A percentile compares a stretch with the other conserved stretches of the same genome.
Evolutionary conservation across 2,113 vertebrate species (phyloP).

Genomic region (Psittacula cyanocephala): DNA sequence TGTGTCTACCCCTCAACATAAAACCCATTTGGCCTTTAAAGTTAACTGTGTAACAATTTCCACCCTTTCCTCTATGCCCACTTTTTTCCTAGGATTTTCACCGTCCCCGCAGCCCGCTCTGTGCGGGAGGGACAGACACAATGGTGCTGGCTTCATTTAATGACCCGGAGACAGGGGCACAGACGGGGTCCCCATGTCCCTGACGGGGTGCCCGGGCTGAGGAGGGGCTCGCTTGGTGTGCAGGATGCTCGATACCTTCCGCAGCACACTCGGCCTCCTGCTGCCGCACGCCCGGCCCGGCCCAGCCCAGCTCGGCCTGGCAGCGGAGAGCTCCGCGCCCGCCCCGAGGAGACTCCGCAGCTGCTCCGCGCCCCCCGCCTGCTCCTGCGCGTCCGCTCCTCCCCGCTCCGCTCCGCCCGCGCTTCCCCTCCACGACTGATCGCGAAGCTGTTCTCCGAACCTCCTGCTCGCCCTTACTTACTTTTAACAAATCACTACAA

Average conservation of each 20-base stretch:
- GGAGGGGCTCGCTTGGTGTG: too few relatives aligned
- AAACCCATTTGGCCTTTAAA: constrained; percentile 73
- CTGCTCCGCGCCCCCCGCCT: neutral
- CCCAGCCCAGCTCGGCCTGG: too few relatives aligned
- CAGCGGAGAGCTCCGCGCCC: neutral
- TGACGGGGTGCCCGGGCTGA: neutral
- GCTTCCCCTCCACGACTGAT: neutral
- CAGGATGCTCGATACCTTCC: neutral
- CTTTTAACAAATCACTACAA: constrained; percentile 61
- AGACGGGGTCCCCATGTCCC: neutral
- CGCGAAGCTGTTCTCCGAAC: neutral
- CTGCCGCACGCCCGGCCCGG: neutral
- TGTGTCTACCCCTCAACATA: constrained; percentile 73
- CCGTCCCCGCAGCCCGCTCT: neutral
- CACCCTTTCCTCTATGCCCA: neutral
- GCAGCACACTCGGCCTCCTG: neutral
- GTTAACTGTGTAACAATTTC: constrained; percentile 26
- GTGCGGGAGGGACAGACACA: neutral
- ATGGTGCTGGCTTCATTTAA: neutral
- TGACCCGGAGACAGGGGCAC: neutral
- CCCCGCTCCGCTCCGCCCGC: neutral
- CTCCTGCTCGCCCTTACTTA: constrained; percentile 46
- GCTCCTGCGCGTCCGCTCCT: neutral
- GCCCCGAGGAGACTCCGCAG: neutral
- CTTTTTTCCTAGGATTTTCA: neutral